Conservation (phyloP, 2,113 vertebrate genomes). For the Catharus minimus region DNA sequence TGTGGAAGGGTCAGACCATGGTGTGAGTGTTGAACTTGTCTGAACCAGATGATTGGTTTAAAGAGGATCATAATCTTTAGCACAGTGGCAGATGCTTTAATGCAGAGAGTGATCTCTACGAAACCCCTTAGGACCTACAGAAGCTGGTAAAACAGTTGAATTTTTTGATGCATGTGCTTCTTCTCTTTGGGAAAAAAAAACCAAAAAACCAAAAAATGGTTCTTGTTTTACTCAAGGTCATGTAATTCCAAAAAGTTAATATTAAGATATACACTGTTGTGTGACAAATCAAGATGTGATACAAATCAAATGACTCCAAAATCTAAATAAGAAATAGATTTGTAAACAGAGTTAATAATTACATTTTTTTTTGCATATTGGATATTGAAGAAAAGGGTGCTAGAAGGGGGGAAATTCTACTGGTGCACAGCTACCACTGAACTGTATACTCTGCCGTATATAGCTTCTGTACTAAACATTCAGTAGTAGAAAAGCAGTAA, state of each 20-base stretch:
- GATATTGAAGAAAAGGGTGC: neutral
- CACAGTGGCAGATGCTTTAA: neutral
- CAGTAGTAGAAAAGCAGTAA: neutral
- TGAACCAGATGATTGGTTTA: neutral
- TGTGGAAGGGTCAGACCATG: neutral
- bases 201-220: too few relatives aligned
- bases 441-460: neutral
- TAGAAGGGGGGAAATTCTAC: neutral
- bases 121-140: neutral
- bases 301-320: neutral
- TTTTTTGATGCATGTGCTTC: neutral
- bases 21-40: neutral
- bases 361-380: neutral
- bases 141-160: neutral
- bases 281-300: neutral
- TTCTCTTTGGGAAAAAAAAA: neutral
- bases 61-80: neutral
- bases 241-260: neutral
- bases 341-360: neutral
- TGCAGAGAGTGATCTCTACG: neutral
- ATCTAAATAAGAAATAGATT: neutral
- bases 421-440: neutral
- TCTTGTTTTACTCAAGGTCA: neutral
- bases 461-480: neutral
- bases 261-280: neutral